A percentile compares a stretch with the other conserved stretches of the same genome.
These are phyloP conservation scores for Oreochromis spilurus DNA, from an alignment of 2,113 vertebrate species.

Conservation along the genomic window DNA sequence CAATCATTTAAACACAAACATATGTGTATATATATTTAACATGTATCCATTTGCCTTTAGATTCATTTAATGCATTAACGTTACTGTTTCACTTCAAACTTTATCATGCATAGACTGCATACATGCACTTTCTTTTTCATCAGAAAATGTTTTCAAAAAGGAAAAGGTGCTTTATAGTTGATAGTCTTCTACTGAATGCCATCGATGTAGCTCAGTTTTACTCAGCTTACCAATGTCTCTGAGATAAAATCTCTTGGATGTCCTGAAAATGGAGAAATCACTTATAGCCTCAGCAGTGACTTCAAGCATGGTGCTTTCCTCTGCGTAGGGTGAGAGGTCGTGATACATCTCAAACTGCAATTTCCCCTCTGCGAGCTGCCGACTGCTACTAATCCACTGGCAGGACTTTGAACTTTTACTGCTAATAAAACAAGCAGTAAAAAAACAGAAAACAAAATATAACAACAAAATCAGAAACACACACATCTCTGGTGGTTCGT, in stretches of 20 bases:
- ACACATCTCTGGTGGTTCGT: not conserved
- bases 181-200: not conserved
- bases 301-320: slow-evolving; percentile 58
- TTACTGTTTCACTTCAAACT: not conserved
- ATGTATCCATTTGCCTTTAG: not conserved
- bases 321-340: slow-evolving; percentile 54
- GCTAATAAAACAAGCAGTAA: slow-evolving; percentile 13
- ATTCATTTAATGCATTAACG: not conserved
- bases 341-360: slow-evolving; percentile 57
- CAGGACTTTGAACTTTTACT: slow-evolving; percentile 3
- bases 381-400: slow-evolving; percentile 38
- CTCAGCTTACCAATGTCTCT: slow-evolving; percentile 68
- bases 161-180: not conserved
- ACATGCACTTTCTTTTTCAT: not conserved
- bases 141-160: not conserved
- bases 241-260: slow-evolving; percentile 59
- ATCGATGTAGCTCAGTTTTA: not conserved
- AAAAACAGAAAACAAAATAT: not conserved
- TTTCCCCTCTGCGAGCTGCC: not conserved
- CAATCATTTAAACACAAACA: not conserved
- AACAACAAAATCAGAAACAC: not conserved
- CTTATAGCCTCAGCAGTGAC: slow-evolving; percentile 62
- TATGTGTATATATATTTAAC: not conserved
- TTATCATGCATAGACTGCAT: not conserved
- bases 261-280: not conserved